Evolutionary conservation across 2,888 invertebrate species (phyloP), one percentile per base, ranked within the genome.

Genomic region (Capitulum mitella): DNA sequence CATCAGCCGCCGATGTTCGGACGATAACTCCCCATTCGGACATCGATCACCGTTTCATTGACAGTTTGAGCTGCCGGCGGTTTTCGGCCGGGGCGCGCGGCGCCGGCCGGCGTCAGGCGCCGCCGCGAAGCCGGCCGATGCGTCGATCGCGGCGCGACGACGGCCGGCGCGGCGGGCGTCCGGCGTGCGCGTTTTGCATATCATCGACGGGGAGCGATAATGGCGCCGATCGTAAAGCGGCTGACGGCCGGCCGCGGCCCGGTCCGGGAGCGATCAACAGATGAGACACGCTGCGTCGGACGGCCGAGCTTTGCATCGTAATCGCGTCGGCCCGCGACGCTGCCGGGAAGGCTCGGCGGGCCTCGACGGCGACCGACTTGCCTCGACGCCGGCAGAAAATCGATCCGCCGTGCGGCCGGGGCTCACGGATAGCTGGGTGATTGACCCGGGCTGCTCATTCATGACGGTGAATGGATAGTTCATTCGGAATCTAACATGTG

Each of bases 21-120:
- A 29, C 29, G 29, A 64, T 64, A 29, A 3, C 19, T 64, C 64
- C 34, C 34, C 64, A 19, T 10, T 3, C 19, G 3, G 16, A 34
- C 64, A 29, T 64, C 64, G 16, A 64, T 64, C 64, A 64, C 34
- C 64, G 34, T 64, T 64, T 64, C 64, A 64, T 64, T 64, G 64
- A 64, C 64, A 64, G 64, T 64, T 64, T 64, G 32, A 64, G 34
- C 34, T 34, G 14, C 34, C 19, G 64, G 34, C 64, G 64, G 64
- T 64, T 64, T 64, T 34, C 64, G 64, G 64, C 3, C 16, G 34
- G 19, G 64, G 34, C 32, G 61, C 32, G 10, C 14, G 6, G 61
- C 61, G 61, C 14, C 61, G 61, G 14, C 61, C 29, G 14, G 14
- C 19, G 64, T 64, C 64, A 34, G 16, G 3, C 64, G 32, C 64